Base-by-base conservation (phyloP, 1,140 invertebrate species). In the Leptinotarsa undecemlineata region DNA sequence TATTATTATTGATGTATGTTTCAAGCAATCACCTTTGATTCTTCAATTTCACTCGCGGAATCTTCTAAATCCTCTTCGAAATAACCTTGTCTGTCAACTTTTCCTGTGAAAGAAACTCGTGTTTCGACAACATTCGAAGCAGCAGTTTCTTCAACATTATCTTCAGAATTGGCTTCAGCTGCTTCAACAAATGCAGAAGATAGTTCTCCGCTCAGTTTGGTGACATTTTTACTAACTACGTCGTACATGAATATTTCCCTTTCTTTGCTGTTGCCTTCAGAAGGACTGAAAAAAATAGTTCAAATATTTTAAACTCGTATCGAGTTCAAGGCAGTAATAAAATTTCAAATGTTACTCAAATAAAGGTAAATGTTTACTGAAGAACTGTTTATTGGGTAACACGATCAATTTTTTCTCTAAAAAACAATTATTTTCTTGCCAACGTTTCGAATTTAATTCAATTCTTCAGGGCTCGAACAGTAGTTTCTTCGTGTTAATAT, bases 241-340 rank as follows among this genome's bases (percentile, higher is more conserved):
- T 95, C 93, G 82, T 94, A 95, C 93, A 95, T 95, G 84, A 90
- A 95, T 75, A 95, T 95, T 86, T 95, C 93, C 83, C 92, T 91
- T 61, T 90, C 89, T 15, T 87, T 87, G 21, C 87, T 77, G 62
- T 80, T 77, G 13, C 66, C 51, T 61, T 85, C 86, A 72, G 87
- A 86, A 79, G 90, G 91, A 21, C 62, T 20, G 62, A n/a, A 64
- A 23, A 21, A 26, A 64, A 42, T 3, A 42, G 6, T 42, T 33
- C 8, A 42, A 11, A 42, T 42, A 42, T 42, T 42, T 42, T 42
- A 11, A 42, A 42, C 33, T 42, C 33, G 33, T 42, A 42, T 42
- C 33, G 11, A 42, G 8, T 42, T 11, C 33, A 11, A 11, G 2
- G 33, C 33, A 42, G 33, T 11, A 42, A 42, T 42, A 42, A 42